Evolutionary conservation across 2,113 vertebrate species (phyloP), one percentile per base, ranked within the genome.

Genomic region (Pseudolaguvia tuberculata): DNA sequence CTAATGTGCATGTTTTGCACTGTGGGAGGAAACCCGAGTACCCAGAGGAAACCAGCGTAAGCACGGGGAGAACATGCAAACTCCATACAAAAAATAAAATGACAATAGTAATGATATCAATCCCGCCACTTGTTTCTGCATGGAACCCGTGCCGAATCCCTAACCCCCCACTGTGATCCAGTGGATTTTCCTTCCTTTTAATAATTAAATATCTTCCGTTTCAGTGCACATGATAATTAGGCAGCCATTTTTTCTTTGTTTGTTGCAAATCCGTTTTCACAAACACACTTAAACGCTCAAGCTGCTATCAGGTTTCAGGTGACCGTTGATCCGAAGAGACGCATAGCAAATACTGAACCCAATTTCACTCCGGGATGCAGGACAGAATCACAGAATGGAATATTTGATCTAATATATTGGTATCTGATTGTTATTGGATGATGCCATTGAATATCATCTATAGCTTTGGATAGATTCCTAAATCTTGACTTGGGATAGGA

Each of bases 261-360:
- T 53, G 71, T 56, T 7, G n/a, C 45, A 65, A 15, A 31, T 42
- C 55, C 69, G 31, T 71, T 63, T 42, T 59, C 63, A 52, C 53
- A 82, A 77, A 75, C 75, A 78, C 75, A 78, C 70, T 78, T 69
- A 73, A 72, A 75, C 58, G 78, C 68, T 57, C 67, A 47, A 51
- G n/a, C 50, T 42, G 59, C 57, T 78, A 53, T 62, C 68, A 5
- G 78, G 47, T 75, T 72, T 25, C 18, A n/a, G 29, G 66, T 72
- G 52, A 2, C 20, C 42, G 47, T 0, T 11, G 61, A 75, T 15
- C 15, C 17, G 15, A 31, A 31, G 20, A 14, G 25, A 51, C 23
- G 5, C 23, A 2, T 15, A 17, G 39, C 7, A 58, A 31, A 9
- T 59, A 51, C 66, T 65, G 50, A 70, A 75, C 45, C 35, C 1